These are phyloP conservation scores for Salvelinus sp. DNA, from an alignment of 2,113 vertebrate genomes.

Conservation along the genomic window DNA sequence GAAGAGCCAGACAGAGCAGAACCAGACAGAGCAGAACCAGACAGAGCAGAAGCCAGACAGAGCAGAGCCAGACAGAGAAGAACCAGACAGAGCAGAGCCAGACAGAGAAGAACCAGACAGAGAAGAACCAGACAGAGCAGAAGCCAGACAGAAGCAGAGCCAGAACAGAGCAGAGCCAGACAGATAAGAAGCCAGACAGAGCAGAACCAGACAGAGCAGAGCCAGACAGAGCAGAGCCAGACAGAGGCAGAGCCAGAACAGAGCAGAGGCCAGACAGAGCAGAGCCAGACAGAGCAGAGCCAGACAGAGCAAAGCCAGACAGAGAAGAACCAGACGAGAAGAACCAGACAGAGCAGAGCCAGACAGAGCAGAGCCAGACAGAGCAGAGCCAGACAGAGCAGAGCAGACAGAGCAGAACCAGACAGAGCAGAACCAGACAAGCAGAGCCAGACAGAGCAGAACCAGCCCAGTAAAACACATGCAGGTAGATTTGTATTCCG, in stretches of 20 bases:
- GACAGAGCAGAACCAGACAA: too few species aligned
- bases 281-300: too few species aligned
- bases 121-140: conserved; percentile 7
- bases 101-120: background rate
- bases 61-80: conserved; percentile 6
- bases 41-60: conserved; percentile 2
- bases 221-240: too few species aligned
- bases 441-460: background rate
- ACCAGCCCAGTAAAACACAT: conserved; percentile 3
- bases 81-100: conserved; percentile 8
- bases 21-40: conserved; percentile 3
- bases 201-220: too few species aligned
- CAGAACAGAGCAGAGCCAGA: too few species aligned
- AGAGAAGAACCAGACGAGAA: too few species aligned
- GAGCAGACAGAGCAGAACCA: background rate
- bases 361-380: too few species aligned
- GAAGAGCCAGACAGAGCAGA: conserved; percentile 9
- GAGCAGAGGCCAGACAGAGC: too few species aligned
- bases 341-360: too few species aligned
- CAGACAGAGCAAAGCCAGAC: too few species aligned
- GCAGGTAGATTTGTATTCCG: conserved; percentile 47
- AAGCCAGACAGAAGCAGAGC: conserved; percentile 1
- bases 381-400: background rate
- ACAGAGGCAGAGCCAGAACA: too few species aligned
- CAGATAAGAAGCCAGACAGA: too few species aligned